Evolutionary conservation across 2,888 invertebrate genomes (phyloP), one percentile per base, ranked within the genome.

Genomic region (Hermaeophaga mercurialis): DNA sequence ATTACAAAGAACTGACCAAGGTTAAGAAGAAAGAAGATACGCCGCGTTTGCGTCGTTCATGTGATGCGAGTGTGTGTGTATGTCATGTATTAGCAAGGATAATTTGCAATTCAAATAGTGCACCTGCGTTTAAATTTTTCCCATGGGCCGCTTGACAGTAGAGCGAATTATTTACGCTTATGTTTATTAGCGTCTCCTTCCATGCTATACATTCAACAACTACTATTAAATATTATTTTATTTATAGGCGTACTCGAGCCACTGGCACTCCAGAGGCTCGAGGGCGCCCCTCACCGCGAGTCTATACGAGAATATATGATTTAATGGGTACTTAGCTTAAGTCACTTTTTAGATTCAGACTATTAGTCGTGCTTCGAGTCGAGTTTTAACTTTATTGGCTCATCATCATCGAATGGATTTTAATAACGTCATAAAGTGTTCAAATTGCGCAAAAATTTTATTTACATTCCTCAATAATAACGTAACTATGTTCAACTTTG

Each of bases 41-140:
- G 28, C 24, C 19, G 17, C 45, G 14, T 11, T 19, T 5, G 12
- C 33, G 56, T 19, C 31, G 12, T 12, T 2, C 14, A 12, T 2
- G 33, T 45, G 36, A 46, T 38, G 31, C 28, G 39, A 31, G 48
- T 47, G 41, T 44, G 18, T 41, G 44, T 22, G 14, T 53, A 36
- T 54, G 43, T 43, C 14, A 7, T 14, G 46, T 38, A 24, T 41
- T 48, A 53, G 56, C 53, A 56, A 49, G 53, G 59, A 68, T 68
- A 68, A 76, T 77, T 77, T 75, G 77, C 76, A 77, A 74, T 77
- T 73, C 76, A 76, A 77, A 77, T 75, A 73, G 72, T 73, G 76
- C 77, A 77, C 77, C 77, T 77, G 77, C 77, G 74, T 75, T 74
- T 71, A 68, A 70, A 73, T 74, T 75, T 76, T 76, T 75, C 75